Conservation (phyloP, 1,140 invertebrate species). For the Solenopsis fugax region DNA sequence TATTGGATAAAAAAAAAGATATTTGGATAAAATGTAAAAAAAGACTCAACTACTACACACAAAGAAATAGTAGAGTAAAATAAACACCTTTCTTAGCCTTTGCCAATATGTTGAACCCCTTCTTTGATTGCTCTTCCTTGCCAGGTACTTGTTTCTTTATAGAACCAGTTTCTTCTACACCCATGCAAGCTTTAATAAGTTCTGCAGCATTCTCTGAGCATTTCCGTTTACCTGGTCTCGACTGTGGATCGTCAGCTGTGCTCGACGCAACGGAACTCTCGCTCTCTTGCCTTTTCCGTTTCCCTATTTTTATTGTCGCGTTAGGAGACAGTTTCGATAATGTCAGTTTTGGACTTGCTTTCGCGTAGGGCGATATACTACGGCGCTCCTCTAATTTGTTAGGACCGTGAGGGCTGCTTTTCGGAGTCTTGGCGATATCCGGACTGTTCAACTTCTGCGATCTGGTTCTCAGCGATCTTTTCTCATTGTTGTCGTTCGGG, state of each 20-base stretch:
- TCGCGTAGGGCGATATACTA: conserved; percentile 86
- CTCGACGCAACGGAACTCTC: conserved; percentile 90
- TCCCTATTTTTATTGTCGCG: conserved; percentile 84
- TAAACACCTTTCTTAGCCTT: conserved; percentile 86
- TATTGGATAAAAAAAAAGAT: conserved; percentile 42
- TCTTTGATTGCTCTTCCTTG: conserved; percentile 85
- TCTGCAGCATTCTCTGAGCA: conserved; percentile 90
- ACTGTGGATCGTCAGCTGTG: conserved; percentile 88
- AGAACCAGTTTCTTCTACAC: conserved; percentile 87
- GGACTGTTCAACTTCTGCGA: conserved; percentile 92
- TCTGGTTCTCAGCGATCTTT: conserved; percentile 89
- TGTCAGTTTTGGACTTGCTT: conserved; percentile 82
- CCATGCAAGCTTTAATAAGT: conserved; percentile 90
- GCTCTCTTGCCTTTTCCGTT: conserved; percentile 92
- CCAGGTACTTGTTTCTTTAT: conserved; percentile 84
- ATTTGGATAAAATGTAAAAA: conserved; percentile 44
- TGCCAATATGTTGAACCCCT: conserved; percentile 85
- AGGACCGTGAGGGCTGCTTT: conserved; percentile 88
- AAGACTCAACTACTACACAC: conserved; percentile 58
- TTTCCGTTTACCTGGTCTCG: conserved; percentile 89
- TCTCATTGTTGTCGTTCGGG: conserved; percentile 88
- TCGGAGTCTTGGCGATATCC: conserved; percentile 88
- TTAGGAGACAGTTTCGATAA: conserved; percentile 80
- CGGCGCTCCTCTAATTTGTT: conserved; percentile 83
- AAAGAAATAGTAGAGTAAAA: conserved; percentile 60